Evolutionary conservation across 2,888 invertebrate species (phyloP).

Genomic region (Cremastobaeus sp.): DNA sequence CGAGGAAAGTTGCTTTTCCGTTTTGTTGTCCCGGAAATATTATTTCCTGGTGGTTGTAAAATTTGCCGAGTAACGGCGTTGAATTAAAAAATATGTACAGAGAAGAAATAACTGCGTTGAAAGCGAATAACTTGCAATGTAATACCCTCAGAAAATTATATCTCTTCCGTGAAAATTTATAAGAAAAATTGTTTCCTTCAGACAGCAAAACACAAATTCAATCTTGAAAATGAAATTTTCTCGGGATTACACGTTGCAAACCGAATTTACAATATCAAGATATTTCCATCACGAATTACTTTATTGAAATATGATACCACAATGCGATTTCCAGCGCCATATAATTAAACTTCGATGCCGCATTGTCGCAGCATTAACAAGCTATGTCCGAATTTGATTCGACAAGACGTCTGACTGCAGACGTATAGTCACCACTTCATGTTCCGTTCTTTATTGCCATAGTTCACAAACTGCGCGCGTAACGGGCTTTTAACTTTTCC

Average conservation of each 20-base stretch:
- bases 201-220: background rate
- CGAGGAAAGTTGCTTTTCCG: slow-evolving; percentile 24
- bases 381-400: slow-evolving; percentile 42
- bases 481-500: slow-evolving; percentile 66
- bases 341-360: background rate
- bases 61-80: slow-evolving; percentile 16
- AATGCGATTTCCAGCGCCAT: too few species aligned
- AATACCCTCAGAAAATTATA: slow-evolving; percentile 14
- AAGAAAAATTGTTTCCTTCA: slow-evolving; percentile 1
- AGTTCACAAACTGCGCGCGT: slow-evolving; percentile 63
- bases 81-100: slow-evolving; percentile 24
- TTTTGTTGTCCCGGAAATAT: slow-evolving; percentile 26
- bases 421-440: slow-evolving; percentile 44
- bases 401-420: slow-evolving; percentile 46
- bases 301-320: too few species aligned
- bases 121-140: slow-evolving; percentile 7
- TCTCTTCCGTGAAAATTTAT: slow-evolving; percentile 5
- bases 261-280: too few species aligned
- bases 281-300: too few species aligned
- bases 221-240: slow-evolving; percentile 8
- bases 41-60: slow-evolving; percentile 31
- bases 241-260: too few species aligned
- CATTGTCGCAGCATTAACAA: slow-evolving; percentile 25
- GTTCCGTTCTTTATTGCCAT: slow-evolving; percentile 55
- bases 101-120: slow-evolving; percentile 23